Evolutionary conservation across 2,888 invertebrate species (phyloP).

Genomic region (Chaitophorus viminalis): DNA sequence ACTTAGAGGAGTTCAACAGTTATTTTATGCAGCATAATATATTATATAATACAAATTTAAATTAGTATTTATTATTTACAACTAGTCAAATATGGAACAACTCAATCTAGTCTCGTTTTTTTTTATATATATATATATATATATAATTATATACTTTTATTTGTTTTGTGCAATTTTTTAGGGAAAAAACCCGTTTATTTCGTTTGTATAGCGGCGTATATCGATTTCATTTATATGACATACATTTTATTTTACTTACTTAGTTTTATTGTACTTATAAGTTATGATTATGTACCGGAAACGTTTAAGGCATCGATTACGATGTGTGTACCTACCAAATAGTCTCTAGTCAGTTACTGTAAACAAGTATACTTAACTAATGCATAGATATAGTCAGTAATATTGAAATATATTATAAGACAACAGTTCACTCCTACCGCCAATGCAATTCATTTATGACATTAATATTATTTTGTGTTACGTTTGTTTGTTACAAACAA

Average conservation of each 20-base stretch:
- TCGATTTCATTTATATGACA: neutral
- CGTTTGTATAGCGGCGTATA: neutral
- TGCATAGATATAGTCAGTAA: no score
- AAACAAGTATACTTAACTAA: no score
- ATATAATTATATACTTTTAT: neutral
- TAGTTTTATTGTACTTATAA: neutral
- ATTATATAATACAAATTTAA: neutral
- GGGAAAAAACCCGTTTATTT: neutral
- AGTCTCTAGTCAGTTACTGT: no score
- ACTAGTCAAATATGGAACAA: slow-evolving; percentile 57
- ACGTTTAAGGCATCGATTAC: neutral
- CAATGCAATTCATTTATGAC: no score
- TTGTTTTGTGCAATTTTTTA: slow-evolving; percentile 21
- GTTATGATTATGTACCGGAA: neutral
- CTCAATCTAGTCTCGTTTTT: slow-evolving; percentile 43
- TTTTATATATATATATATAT: neutral
- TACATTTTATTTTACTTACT: neutral
- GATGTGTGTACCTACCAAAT: no score
- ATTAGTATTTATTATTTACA: neutral
- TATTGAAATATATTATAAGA: no score
- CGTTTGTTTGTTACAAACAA: no score
- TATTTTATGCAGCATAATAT: neutral
- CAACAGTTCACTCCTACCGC: no score
- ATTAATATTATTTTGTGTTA: no score
- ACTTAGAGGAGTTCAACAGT: neutral